Conservation (phyloP, 2,888 invertebrate species). For the Drosophila dives region DNA sequence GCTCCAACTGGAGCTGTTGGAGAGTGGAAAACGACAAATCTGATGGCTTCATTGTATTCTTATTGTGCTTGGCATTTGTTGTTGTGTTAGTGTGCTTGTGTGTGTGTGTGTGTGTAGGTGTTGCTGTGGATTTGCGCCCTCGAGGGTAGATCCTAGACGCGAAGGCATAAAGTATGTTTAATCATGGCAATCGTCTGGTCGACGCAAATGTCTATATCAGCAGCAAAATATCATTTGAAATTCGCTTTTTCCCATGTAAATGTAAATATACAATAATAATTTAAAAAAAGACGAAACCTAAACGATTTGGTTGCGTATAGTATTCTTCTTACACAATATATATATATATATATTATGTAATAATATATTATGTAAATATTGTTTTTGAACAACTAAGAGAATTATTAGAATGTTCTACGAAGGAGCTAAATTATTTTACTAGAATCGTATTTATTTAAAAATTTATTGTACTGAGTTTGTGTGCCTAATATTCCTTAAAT, state of each 20-base stretch:
- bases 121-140: slow-evolving; percentile 55
- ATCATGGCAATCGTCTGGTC: slow-evolving; percentile 50
- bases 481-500: background rate
- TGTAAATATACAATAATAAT: slow-evolving; percentile 10
- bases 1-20: slow-evolving; percentile 21
- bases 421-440: background rate
- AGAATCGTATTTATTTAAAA: background rate
- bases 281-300: background rate
- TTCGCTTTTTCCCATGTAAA: slow-evolving; percentile 10
- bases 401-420: background rate
- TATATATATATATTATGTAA: background rate
- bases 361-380: no score
- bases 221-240: slow-evolving; percentile 28
- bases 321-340: no score
- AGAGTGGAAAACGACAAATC: slow-evolving; percentile 46
- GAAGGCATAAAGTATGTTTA: slow-evolving; percentile 53
- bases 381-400: background rate
- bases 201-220: slow-evolving; percentile 22
- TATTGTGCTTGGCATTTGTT: slow-evolving; percentile 54
- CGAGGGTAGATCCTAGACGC: slow-evolving; percentile 18
- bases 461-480: background rate
- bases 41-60: slow-evolving; percentile 71
- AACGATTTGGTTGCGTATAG: background rate
- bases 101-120: slow-evolving; percentile 41
- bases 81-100: slow-evolving; percentile 40